Base-by-base conservation (phyloP, 2,888 invertebrate species). In the Dimorphilus gyrociliatus region DNA sequence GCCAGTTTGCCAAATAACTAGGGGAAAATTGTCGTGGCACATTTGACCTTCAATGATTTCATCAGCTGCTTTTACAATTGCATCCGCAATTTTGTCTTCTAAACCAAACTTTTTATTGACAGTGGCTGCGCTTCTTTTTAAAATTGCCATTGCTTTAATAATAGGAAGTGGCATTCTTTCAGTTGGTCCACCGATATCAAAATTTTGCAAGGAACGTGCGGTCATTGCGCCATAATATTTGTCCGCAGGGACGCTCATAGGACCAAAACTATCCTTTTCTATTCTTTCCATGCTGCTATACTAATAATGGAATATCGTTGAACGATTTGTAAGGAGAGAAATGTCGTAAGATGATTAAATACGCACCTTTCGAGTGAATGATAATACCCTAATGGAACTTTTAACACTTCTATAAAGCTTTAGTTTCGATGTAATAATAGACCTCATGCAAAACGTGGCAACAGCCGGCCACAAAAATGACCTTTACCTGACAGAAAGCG, bases 1-100 rank as follows among this genome's bases (percentile, higher is more conserved):
- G 4, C 97, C 97, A 0, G 97, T 97, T 70, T 97, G 97, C 94
- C 94, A 97, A 55, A 94, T 85, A 40, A 90, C 88, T 29, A 97
- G 69, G 0, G 97, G 97, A 55, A 97, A 97, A 64, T 94, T 90
- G 23, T 86, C 84, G 21, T n/a, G n/a, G 8, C 21, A 10, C 21
- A 21, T 21, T n/a, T 21, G n/a, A 8, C 7, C 8, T 12, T 15
- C 28, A 32, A 29, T 4, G 21, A 65, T 65, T 58, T 88, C 88
- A 58, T 90, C 86, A 16, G 84, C 80, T 21, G 92, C 94, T 63
- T 76, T 68, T 38, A 78, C 74, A 41, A 97, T 92, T 0, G 85
- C 81, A 33, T 81, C 78, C 16, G 85, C 78, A 16, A 94, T 50
- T 63, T 82, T 81, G 14, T 75, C 62, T 50, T 92, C 86, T 18